These are phyloP conservation scores for Phodopus roborovskii DNA, from an alignment of 2,113 vertebrate genomes.

Conservation along the genomic window DNA sequence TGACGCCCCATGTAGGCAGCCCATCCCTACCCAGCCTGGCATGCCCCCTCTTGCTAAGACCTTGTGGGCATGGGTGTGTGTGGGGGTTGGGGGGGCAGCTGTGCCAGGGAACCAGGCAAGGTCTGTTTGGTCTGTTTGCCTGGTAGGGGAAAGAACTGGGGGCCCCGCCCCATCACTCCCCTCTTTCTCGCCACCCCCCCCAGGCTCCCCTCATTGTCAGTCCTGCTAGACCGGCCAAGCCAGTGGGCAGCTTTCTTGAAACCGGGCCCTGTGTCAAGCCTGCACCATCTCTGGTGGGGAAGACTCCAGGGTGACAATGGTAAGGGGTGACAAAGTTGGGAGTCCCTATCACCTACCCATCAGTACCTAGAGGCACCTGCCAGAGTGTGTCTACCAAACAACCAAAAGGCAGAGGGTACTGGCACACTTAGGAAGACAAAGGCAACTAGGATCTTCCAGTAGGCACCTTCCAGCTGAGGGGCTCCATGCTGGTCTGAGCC, in stretches of 20 bases:
- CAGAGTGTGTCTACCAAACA: constrained; percentile 31
- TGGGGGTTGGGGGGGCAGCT: constrained; percentile 69
- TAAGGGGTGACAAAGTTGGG: constrained; percentile 33
- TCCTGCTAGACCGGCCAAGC: constrained; percentile 83
- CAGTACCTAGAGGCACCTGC: constrained; percentile 39
- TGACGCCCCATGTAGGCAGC: constrained; percentile 55
- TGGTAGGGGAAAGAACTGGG: constrained; percentile 77
- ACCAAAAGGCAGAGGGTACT: not conserved
- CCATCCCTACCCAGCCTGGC: constrained; percentile 78
- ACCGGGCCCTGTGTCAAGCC: constrained; percentile 82
- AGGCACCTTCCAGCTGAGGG: constrained; percentile 53
- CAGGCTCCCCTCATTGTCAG: constrained; percentile 82
- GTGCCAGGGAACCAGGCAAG: constrained; percentile 79
- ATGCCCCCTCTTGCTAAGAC: constrained; percentile 84
- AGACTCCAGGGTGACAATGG: constrained; percentile 44
- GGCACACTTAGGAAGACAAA: not conserved
- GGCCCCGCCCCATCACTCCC: constrained; percentile 73
- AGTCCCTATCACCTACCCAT: constrained; percentile 35
- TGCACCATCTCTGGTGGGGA: constrained; percentile 58
- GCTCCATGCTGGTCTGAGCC: constrained; percentile 6
- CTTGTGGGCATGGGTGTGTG: constrained; percentile 82
- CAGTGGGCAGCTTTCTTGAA: constrained; percentile 82
- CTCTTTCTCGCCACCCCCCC: constrained; percentile 70
- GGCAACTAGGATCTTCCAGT: not conserved
- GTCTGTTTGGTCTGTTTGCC: constrained; percentile 81